phyloP scores from a whole-genome alignment of 2,888 invertebrate genomes.

The Hydriomena furcata region DNA sequence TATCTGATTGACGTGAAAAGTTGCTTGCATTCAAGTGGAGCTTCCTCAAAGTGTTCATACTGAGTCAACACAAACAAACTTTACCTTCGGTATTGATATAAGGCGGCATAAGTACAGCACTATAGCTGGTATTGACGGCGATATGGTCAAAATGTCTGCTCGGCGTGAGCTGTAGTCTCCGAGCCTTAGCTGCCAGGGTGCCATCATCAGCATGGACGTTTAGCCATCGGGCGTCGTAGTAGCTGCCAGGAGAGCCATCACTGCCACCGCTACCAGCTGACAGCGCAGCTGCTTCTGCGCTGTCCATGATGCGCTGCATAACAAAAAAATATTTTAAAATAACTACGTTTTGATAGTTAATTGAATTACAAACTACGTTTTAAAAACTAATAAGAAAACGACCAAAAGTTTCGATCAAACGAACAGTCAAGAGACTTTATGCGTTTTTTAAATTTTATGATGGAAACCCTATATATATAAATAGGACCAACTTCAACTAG shows the following conservation, averaged over 20 bases:
- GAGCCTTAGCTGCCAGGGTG: conserved; percentile 86
- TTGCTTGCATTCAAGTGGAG: neutral
- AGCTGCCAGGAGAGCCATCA: conserved; percentile 83
- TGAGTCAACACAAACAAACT: too few species aligned
- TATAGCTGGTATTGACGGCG: conserved; percentile 92
- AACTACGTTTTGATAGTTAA: too few species aligned
- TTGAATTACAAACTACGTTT: too few species aligned
- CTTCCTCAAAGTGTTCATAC: too few species aligned
- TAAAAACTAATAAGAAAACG: too few species aligned
- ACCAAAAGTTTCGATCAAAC: too few species aligned
- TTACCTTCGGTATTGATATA: conserved; percentile 88
- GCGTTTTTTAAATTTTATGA: too few species aligned
- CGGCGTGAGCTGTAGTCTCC: conserved; percentile 88
- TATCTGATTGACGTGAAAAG: conserved; percentile 3
- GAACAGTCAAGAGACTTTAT: too few species aligned
- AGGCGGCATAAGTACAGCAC: conserved; percentile 94
- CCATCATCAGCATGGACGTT: conserved; percentile 91
- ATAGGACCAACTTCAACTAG: too few species aligned
- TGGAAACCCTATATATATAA: too few species aligned
- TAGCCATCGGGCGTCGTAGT: conserved; percentile 92
- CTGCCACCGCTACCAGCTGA: conserved; percentile 79
- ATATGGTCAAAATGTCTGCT: conserved; percentile 94
- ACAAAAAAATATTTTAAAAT: conserved; percentile 3
- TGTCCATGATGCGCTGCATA: conserved; percentile 93
- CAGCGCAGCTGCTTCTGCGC: conserved; percentile 93